Evolutionary conservation across 2,888 invertebrate species (phyloP), one percentile per base, ranked within the genome.

Genomic region (Ormia ochracea): DNA sequence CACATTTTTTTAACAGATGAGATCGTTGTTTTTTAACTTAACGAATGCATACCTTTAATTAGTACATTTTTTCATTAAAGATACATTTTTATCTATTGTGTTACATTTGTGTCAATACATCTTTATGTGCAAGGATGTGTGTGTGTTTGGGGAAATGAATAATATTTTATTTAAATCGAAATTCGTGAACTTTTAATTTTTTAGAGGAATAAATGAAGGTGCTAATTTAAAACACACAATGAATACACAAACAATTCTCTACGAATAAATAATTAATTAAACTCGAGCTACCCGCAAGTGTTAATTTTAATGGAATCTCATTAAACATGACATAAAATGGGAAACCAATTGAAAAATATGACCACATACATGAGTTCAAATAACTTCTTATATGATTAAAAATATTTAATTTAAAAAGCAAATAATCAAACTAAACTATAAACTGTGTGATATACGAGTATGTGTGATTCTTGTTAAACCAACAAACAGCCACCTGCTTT

Each of bases 171-270:
- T 52, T 36, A 17, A 68, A 21, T 21, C 0, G 38, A 52, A 61
- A 43, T 21, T 75, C 59, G 52, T 63, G 54, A 69, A 74, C 21
- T 33, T 7, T 23, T 76, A 14, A 61, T 33, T 61, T 63, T 61
- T 36, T 36, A 41, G 41, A 5, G 36, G 19, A 17, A 21, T 23
- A 41, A 56, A 52, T 52, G 2, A 63, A 70, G 9, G 36, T 70
- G 76, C 21, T 70, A 77, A 70, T 70, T 70, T 43, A 58, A 31
- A 58, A 33, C 69, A n/a, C n/a, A n/a, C n/a, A 63, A n/a, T 12
- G 12, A 38, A 48, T 74, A 23, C 14, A n/a, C 23, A 23, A 48
- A 43, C 9, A 63, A 26, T 56, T 10, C 2, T 41, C 33, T 38
- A 56, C 5, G 33, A 73, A 38, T 26, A 26, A 72, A 65, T 28